These are phyloP conservation scores for Mechanitis mazaeus DNA, from an alignment of 2,888 invertebrate genomes.

Conservation along the genomic window DNA sequence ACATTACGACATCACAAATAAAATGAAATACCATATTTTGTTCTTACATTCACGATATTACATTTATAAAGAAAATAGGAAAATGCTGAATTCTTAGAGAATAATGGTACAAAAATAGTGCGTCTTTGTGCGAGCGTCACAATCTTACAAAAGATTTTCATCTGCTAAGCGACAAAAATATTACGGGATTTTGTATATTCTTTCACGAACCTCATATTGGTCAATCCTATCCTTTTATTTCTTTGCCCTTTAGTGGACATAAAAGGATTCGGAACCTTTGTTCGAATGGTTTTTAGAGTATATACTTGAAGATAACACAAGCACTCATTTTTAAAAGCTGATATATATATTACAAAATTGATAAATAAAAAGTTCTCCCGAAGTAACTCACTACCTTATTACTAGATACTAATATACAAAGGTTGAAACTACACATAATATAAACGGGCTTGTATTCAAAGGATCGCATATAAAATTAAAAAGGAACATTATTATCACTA, in stretches of 20 bases:
- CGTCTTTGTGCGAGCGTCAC: conserved; percentile 20
- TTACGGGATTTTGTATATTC: conserved; percentile 49
- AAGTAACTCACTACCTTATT: neutral
- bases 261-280: conserved; percentile 49
- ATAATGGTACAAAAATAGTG: conserved; percentile 16
- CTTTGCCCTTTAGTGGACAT: conserved; percentile 51
- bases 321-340: neutral
- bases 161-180: conserved; percentile 27
- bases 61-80: conserved; percentile 12
- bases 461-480: conserved; percentile 5
- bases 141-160: conserved; percentile 29
- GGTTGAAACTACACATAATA: conserved; percentile 1
- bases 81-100: conserved; percentile 6
- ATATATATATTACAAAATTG: neutral
- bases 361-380: neutral
- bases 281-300: conserved; percentile 41
- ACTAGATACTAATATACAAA: neutral
- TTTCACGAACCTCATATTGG: conserved; percentile 51
- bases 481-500: conserved; percentile 12
- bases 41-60: conserved; percentile 1
- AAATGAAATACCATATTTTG: conserved; percentile 3
- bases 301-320: neutral
- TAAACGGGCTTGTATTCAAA: conserved; percentile 1
- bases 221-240: conserved; percentile 49
- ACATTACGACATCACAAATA: conserved; percentile 1